A percentile compares a stretch with the other conserved stretches of the same genome.
Conservation (phyloP, 2,888 invertebrate species). For the Chalcosyrphus nemorum region DNA sequence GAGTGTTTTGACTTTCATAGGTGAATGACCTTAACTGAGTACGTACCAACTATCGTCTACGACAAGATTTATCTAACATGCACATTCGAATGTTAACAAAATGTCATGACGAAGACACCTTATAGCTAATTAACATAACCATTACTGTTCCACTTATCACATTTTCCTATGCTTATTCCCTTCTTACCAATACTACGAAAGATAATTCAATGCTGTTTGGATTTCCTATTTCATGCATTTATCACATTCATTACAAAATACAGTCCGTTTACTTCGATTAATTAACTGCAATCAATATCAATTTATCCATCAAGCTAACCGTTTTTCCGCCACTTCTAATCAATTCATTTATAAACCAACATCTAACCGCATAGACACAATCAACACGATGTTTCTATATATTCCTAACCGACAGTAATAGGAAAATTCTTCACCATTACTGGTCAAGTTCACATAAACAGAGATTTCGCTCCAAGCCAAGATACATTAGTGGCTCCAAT, state of each 20-base stretch:
- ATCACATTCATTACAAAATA: constrained; percentile 40
- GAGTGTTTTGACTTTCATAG: no score
- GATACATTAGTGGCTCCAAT: constrained; percentile 50
- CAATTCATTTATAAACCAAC: constrained; percentile 66
- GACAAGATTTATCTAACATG: background rate
- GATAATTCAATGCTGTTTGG: background rate
- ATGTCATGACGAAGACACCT: background rate
- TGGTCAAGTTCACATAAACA: constrained; percentile 70
- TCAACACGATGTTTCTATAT: constrained; percentile 35
- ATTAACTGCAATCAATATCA: constrained; percentile 70
- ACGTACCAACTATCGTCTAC: background rate
- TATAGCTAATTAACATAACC: background rate
- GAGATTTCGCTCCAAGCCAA: constrained; percentile 43
- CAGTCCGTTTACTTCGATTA: constrained; percentile 60
- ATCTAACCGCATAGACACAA: constrained; percentile 60
- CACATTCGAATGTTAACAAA: background rate
- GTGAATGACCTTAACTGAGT: constrained; percentile 1
- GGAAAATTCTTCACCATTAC: constrained; percentile 40
- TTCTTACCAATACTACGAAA: background rate
- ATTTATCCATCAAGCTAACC: constrained; percentile 63
- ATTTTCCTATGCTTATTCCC: background rate
- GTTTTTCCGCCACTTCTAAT: constrained; percentile 70
- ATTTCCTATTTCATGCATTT: constrained; percentile 31
- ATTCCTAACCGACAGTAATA: constrained; percentile 13
- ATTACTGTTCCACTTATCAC: background rate